Evolutionary conservation across 92 coral and sea anemone species (phyloP).

Genomic region (Muricea muricata): DNA sequence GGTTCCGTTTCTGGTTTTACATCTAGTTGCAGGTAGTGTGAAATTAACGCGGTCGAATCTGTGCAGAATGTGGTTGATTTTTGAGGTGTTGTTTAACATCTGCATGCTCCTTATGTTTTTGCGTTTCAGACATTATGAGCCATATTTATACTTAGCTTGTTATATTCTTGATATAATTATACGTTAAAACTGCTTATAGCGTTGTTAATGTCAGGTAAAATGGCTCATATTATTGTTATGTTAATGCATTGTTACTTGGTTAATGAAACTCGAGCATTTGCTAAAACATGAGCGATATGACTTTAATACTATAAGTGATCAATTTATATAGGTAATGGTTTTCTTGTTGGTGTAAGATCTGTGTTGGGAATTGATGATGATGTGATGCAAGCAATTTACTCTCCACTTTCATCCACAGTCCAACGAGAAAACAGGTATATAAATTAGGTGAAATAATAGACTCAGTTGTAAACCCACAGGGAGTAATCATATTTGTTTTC

Average conservation of each 20-base stretch:
- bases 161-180: too few relatives aligned
- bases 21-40: constrained; percentile 18
- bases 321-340: background rate
- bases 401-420: background rate
- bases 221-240: background rate
- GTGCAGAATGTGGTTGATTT: background rate
- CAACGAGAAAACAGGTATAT: background rate
- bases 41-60: background rate
- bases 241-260: too few relatives aligned
- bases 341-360: background rate
- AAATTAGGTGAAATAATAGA: background rate
- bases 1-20: background rate
- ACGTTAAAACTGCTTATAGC: too few relatives aligned
- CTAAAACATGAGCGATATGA: too few relatives aligned
- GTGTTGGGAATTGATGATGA: background rate
- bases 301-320: too few relatives aligned
- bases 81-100: too few relatives aligned
- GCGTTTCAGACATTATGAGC: too few relatives aligned
- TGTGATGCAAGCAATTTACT: background rate
- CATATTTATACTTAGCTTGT: too few relatives aligned
- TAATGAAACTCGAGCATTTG: too few relatives aligned
- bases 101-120: background rate
- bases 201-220: too few relatives aligned
- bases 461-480: too few relatives aligned
- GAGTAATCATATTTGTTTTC: too few relatives aligned